Base-by-base conservation (phyloP, 2,113 vertebrate species). In the Brachionichthys hirsutus region DNA sequence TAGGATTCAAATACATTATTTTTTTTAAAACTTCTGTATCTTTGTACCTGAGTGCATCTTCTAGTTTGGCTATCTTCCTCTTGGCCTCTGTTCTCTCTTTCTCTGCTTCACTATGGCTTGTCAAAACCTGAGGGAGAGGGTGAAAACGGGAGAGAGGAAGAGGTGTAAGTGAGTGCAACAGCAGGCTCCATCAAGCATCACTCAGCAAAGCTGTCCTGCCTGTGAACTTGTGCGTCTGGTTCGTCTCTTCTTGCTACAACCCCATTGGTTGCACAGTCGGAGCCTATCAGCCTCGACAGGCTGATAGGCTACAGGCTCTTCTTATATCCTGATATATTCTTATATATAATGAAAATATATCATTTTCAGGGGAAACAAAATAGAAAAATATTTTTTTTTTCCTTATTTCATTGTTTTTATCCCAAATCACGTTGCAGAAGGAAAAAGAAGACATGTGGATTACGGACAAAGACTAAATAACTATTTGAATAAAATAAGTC, bases 1-100 rank as follows among this genome's bases (percentile, higher is more conserved):
- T 40, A 3, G 16, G 16, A 4, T 60, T 50, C 18, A 54, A 30
- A 16, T 12, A 10, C 12, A 55, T 14, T 44, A 17, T 57, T 20
- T 9, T 30, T 30, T 12, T 15, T 45, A 10, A 11, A 11, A 12
- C 10, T 48, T 20, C 11, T 6, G 41, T 20, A 15, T 62, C 40
- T 64, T 35, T 44, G 48, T 85, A 92, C 92, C 90, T 92, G 75
- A 92, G 77, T 30, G 77, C 51, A 34, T 90, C 90, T 58, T 91
- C 89, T 10, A 92, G 83, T 62, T 77, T 88, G 53, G 61, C 61
- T 3, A 81, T 85, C 75, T 83, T 90, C 81, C 77, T 90, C 55
- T 70, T 89, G 47, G 86, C 70, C 19, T 90, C 86, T 3, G 54
- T 51, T 44, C 54, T 85, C 30, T 91, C 90, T 66, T 75, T 88